Percentiles rank a stretch among this genome's conserved stretches.
phyloP scores from a whole-genome alignment of 2,888 invertebrate genomes.

The Myopa testacea region DNA sequence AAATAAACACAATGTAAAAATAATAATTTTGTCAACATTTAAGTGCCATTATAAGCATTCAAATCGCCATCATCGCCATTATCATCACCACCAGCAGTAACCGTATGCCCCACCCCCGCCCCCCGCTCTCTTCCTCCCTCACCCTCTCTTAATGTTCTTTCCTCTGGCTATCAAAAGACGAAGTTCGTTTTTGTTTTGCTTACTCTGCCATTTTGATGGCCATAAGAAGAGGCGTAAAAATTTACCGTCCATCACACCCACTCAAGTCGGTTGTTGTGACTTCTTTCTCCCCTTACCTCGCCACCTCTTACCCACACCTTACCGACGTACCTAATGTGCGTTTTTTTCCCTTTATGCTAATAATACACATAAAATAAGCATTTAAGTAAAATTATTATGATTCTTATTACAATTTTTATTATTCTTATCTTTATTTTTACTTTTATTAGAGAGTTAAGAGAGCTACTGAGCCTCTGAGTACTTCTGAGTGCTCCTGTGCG shows the following conservation, averaged over 20 bases:
- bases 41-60: neutral
- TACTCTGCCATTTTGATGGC: neutral
- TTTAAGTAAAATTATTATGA: slow-evolving; percentile 49
- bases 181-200: neutral
- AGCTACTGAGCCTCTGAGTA: neutral
- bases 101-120: too few relatives aligned
- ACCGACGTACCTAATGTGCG: neutral
- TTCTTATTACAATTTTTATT: slow-evolving; percentile 42
- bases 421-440: slow-evolving; percentile 41
- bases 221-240: neutral
- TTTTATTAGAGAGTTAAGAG: neutral
- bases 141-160: too few relatives aligned
- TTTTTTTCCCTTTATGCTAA: slow-evolving; percentile 58
- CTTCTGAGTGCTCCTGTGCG: slow-evolving; percentile 1
- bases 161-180: too few relatives aligned
- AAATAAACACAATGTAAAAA: too few relatives aligned
- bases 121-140: too few relatives aligned
- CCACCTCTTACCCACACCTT: neutral
- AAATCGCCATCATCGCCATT: neutral
- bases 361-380: slow-evolving; percentile 61
- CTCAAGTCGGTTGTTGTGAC: neutral
- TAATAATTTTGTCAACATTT: too few relatives aligned
- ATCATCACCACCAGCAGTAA: neutral
- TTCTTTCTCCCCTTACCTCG: neutral
- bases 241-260: neutral